Evolutionary conservation across 2,888 invertebrate species (phyloP).

Genomic region (Caenorhabditis macrosperma): DNA sequence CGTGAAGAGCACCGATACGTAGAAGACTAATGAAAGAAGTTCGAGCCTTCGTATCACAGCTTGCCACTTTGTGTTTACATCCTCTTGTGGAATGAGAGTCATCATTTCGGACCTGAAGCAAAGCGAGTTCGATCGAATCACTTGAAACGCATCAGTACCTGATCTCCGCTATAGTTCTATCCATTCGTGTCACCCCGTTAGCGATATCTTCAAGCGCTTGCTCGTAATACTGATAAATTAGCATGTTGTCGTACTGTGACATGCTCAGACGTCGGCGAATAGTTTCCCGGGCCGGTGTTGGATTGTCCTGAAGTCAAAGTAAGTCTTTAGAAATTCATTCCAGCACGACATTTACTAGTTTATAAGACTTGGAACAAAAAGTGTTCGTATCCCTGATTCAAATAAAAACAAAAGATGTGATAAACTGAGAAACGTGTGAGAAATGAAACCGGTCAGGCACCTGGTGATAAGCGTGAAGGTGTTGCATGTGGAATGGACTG

Average conservation of each 20-base stretch:
- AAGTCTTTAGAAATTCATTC: too few relatives aligned
- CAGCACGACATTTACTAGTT: too few relatives aligned
- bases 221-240: conserved; percentile 78
- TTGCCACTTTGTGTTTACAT: conserved; percentile 75
- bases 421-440: too few relatives aligned
- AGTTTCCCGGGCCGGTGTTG: conserved; percentile 63
- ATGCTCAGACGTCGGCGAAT: conserved; percentile 74
- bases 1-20: conserved; percentile 74
- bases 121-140: not conserved
- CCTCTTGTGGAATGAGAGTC: conserved; percentile 73
- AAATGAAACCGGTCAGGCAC: too few relatives aligned
- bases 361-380: too few relatives aligned
- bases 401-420: too few relatives aligned
- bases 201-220: conserved; percentile 76
- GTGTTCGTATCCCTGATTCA: too few relatives aligned
- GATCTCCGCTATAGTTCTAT: conserved; percentile 71
- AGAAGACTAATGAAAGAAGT: conserved; percentile 77
- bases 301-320: conserved; percentile 50
- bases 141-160: conserved; percentile 50
- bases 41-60: conserved; percentile 77
- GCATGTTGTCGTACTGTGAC: conserved; percentile 77
- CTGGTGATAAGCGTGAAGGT: conserved; percentile 61
- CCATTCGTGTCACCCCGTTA: conserved; percentile 70
- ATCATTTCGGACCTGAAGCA: conserved; percentile 73
- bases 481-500: conserved; percentile 64